Evolutionary conservation across 2,797 vertebrate genomes (phyloP).

Genomic region (Vespertilio murinus): DNA sequence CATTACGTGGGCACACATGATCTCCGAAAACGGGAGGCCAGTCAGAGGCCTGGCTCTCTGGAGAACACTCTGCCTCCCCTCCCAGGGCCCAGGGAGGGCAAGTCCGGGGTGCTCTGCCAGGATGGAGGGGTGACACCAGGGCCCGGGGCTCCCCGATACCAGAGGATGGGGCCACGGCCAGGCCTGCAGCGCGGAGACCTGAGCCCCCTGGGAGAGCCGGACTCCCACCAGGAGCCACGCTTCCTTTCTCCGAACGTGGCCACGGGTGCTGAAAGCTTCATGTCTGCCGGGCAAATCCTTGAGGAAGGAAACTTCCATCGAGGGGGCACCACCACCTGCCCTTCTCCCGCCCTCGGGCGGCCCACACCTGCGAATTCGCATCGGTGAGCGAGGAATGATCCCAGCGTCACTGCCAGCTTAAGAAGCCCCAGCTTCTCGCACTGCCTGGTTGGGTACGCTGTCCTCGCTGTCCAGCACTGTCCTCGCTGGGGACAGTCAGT

Average conservation of each 20-base stretch:
- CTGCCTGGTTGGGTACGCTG: background rate
- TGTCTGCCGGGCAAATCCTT: background rate
- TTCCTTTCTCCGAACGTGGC: background rate
- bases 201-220: background rate
- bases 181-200: background rate
- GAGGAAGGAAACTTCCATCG: background rate
- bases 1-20: background rate
- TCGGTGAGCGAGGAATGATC: background rate
- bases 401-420: background rate
- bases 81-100: background rate
- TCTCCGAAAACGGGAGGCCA: slow-evolving; percentile 1
- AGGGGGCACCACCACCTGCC: background rate
- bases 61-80: background rate
- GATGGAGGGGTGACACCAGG: background rate
- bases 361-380: background rate
- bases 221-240: background rate
- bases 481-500: background rate
- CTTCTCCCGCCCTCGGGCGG: background rate
- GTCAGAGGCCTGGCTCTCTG: background rate
- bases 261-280: background rate
- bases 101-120: background rate
- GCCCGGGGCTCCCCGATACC: background rate
- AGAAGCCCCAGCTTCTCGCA: background rate
- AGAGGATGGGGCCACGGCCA: background rate
- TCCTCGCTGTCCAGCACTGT: too few relatives aligned